Conservation (phyloP, 2,797 vertebrate species). For the Smutsia temminckii region DNA sequence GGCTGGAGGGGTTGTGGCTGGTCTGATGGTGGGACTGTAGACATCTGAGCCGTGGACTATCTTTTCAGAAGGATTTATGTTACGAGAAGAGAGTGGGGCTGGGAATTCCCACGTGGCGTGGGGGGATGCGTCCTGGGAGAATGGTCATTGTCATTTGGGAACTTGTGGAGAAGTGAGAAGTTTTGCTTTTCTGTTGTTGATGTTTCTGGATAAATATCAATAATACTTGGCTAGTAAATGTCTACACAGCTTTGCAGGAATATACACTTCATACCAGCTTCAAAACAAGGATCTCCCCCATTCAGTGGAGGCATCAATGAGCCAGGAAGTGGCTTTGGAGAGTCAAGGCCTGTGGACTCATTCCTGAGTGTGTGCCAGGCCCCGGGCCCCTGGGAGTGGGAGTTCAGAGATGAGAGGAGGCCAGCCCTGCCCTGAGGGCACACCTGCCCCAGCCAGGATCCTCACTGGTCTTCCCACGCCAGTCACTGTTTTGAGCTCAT, state of each 20-base stretch:
- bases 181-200: neutral
- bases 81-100: neutral
- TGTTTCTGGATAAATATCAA: neutral
- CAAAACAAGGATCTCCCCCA: neutral
- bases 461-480: neutral
- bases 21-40: neutral
- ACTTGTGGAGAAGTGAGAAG: neutral
- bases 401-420: neutral
- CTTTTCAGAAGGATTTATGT: neutral
- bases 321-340: neutral
- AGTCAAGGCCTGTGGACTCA: neutral
- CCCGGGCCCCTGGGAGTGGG: neutral
- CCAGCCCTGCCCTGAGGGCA: neutral
- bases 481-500: rapidly evolving
- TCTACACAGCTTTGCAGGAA: neutral
- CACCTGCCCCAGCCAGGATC: neutral
- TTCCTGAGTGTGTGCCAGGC: neutral
- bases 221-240: neutral
- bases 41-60: rapidly evolving
- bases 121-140: neutral
- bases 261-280: neutral
- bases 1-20: rapidly evolving
- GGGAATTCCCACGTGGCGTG: rapidly evolving
- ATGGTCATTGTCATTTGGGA: too few relatives aligned
- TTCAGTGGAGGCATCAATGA: neutral